Base-by-base conservation (phyloP, 2,797 vertebrate genomes). In the Alauda arvensis region DNA sequence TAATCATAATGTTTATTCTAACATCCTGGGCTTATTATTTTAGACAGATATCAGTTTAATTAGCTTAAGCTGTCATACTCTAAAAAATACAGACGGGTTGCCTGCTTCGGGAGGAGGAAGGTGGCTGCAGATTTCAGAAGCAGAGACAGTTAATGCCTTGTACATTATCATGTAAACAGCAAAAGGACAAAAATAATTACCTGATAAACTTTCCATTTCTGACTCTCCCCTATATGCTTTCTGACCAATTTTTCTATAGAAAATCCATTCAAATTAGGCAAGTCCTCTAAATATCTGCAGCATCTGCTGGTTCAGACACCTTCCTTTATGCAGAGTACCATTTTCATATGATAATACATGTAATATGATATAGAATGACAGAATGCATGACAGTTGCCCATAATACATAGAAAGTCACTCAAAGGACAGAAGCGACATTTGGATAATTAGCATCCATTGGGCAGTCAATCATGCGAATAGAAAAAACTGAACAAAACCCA, bases 341-440 rank as follows among this genome's bases (percentile, higher is more conserved):
- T 96, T 96, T 96, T 97, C 96, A 96, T 97, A 97, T 97, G 96
- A 97, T 97, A 97, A 97, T 97, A 97, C 95, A 87, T 97, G 97
- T 97, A 97, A 97, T 97, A 97, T 97, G 97, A 97, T 97, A 97
- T 96, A 96, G 95, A 97, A 97, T 97, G 97, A 97, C 97, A 97
- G 97, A 97, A 97, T 97, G 97, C 96, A 97, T 97, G 97, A 97
- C 97, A 97, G 96, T 98, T 97, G 97, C 96, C 97, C 96, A 96
- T 97, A 97, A 97, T 97, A 97, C 96, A 91, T 96, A 95, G 97
- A 97, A 96, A 97, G 97, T 97, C 97, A 97, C 97, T 98, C 97
- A 97, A 97, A 97, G 97, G 97, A 97, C 96, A 97, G 96, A 97
- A 97, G 97, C 96, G 97, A 97, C 97, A 98, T 98, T 97, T 97